Evolutionary conservation across 1,140 invertebrate genomes (phyloP), one percentile per base, ranked within the genome.

Genomic region (Paracyclopina nana): DNA sequence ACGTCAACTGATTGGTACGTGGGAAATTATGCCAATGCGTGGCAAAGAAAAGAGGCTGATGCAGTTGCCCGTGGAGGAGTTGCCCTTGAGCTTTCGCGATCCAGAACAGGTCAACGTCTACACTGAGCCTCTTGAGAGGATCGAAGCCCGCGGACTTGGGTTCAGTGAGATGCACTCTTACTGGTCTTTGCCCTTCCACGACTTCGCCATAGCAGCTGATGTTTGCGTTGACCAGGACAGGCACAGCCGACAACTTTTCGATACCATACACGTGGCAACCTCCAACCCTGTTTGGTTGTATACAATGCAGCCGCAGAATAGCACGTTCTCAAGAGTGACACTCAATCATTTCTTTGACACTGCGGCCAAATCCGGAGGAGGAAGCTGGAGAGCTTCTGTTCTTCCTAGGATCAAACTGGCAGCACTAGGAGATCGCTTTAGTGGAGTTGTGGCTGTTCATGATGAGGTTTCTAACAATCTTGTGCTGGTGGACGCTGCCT

Each of bases 151-250:
- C 20, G 52, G 52, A 22, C 55, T 60, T 18, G 62, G 63, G 54
- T 75, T 75, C 57, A 69, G 66, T n/a, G 72, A 75, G 56, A 58
- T 72, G 53, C 66, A 73, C 53, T 65, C 63, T 45, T 70, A 67
- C 53, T 76, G 72, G 70, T 64, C 60, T 2, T 54, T 77, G 14
- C 73, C 74, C 0, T 55, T 73, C 18, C 60, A 62, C 46, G 71
- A 75, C 18, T 62, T 60, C 6, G 66, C 65, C n/a, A 58, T 68
- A 14, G 61, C 72, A 6, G 63, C 65, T 46, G 72, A 68, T 55
- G 53, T 74, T 3, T 58, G 66, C 16, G 65, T 71, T 11, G 64
- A 62, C 9, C 65, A 64, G 60, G 65, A 69, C 60, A 56, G 46
- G 48, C 38, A 45, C 24, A 31, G 40, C 6, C 26, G 53, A 27